Conservation (phyloP, 2,888 invertebrate species). For the Drosophila ezoana region DNA sequence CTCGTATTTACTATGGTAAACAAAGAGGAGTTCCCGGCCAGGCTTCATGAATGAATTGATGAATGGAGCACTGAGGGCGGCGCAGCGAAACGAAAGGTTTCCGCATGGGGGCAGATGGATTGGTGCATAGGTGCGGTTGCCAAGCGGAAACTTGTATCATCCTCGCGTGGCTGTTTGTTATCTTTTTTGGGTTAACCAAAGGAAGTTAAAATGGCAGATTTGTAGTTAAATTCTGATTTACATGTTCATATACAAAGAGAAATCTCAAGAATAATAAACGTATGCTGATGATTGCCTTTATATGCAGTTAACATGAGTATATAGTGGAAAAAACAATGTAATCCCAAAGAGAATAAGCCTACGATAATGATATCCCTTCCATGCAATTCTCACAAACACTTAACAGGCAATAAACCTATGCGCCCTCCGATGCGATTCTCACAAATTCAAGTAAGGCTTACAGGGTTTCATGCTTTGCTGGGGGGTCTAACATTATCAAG, state of each 20-base stretch:
- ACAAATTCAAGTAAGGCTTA: too few relatives aligned
- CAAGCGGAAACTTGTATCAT: constrained; percentile 26
- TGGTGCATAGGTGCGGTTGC: neutral
- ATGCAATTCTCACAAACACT: too few relatives aligned
- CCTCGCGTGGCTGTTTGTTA: neutral
- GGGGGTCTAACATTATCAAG: too few relatives aligned
- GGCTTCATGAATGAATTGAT: constrained; percentile 78
- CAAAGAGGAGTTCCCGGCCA: constrained; percentile 42
- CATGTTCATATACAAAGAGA: neutral
- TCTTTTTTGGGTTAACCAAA: neutral
- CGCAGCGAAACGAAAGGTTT: constrained; percentile 26
- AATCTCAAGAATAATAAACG: too few relatives aligned
- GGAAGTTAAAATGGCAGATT: constrained; percentile 10
- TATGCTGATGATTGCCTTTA: too few relatives aligned
- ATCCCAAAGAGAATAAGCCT: too few relatives aligned
- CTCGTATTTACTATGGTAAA: constrained; percentile 62
- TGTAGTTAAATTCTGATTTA: neutral
- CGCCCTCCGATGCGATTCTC: too few relatives aligned
- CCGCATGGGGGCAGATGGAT: constrained; percentile 17
- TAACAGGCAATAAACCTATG: too few relatives aligned
- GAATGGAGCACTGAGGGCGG: constrained; percentile 52
- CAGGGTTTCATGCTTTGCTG: too few relatives aligned
- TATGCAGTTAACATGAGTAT: too few relatives aligned
- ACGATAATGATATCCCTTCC: too few relatives aligned
- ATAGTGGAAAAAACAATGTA: too few relatives aligned